Percentiles rank a stretch among this genome's conserved stretches.
These are phyloP conservation scores for Bombus consobrinus DNA, from an alignment of 1,140 invertebrate genomes.

Conservation along the genomic window DNA sequence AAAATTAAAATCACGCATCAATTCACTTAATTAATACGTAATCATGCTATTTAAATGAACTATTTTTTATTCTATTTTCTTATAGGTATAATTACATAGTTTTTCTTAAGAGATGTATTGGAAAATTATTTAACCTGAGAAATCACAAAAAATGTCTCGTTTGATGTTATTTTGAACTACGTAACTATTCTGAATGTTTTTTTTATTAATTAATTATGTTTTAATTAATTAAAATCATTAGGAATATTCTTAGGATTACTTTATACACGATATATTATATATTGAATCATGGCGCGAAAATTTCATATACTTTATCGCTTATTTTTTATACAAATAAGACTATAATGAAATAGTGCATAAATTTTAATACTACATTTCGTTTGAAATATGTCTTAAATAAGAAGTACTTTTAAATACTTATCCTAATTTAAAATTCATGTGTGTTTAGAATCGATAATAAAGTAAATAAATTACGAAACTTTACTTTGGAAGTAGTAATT, in stretches of 20 bases:
- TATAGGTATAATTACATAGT: neutral
- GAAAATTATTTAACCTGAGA: neutral
- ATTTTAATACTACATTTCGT: neutral
- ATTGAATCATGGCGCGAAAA: conserved; percentile 16
- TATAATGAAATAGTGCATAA: neutral
- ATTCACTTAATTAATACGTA: conserved; percentile 17
- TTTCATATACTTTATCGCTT: neutral
- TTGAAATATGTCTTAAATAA: neutral
- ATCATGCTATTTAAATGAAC: conserved; percentile 21
- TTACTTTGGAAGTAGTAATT: neutral
- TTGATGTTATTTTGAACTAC: conserved; percentile 1
- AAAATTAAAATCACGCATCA: conserved; percentile 19
- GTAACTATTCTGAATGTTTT: neutral
- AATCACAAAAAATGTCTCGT: neutral
- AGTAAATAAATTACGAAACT: neutral
- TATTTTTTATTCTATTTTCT: neutral
- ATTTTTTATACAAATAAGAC: neutral
- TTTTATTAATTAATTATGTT: too few species aligned
- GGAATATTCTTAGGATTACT: conserved; percentile 18
- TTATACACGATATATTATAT: neutral
- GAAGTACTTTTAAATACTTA: too few species aligned
- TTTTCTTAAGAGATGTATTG: neutral
- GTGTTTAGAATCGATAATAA: neutral
- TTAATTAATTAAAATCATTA: conserved; percentile 6
- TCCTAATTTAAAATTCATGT: neutral